Evolutionary conservation across 2,888 invertebrate genomes (phyloP).

Genomic region (Acrobeloides nanus): DNA sequence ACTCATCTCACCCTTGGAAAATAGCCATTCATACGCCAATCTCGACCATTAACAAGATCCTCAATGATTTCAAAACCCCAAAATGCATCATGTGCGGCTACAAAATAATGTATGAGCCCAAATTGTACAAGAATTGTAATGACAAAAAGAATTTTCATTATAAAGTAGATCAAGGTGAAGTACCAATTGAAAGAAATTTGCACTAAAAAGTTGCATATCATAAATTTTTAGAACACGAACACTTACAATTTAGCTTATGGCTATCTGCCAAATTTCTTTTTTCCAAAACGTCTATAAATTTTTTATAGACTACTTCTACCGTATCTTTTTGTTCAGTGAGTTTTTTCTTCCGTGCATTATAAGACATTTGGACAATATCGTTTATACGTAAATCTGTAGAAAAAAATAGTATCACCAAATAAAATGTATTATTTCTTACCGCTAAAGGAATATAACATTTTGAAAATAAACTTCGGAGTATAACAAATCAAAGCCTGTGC

Average conservation of each 20-base stretch:
- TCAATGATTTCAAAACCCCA: slow-evolving; percentile 53
- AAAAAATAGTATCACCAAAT: slow-evolving; percentile 1
- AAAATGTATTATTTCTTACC: slow-evolving; percentile 12
- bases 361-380: slow-evolving; percentile 20
- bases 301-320: no score
- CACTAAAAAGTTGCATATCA: slow-evolving; percentile 14
- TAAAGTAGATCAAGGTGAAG: slow-evolving; percentile 48
- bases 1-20: slow-evolving; percentile 24
- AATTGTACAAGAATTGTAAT: slow-evolving; percentile 50
- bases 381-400: slow-evolving; percentile 22
- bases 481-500: slow-evolving; percentile 43
- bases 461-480: slow-evolving; percentile 45
- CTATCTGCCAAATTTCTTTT: no score
- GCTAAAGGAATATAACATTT: slow-evolving; percentile 28
- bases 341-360: slow-evolving; percentile 11
- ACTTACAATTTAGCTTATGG: no score
- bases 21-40: slow-evolving; percentile 51
- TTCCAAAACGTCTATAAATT: no score
- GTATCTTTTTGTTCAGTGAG: no score
- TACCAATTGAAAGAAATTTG: slow-evolving; percentile 31
- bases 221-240: background rate
- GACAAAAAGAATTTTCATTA: slow-evolving; percentile 51
- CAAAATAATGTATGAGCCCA: slow-evolving; percentile 53
- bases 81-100: slow-evolving; percentile 49
- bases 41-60: slow-evolving; percentile 38